Evolutionary conservation across 2,888 invertebrate species (phyloP).

Genomic region (Elysia crispata): DNA sequence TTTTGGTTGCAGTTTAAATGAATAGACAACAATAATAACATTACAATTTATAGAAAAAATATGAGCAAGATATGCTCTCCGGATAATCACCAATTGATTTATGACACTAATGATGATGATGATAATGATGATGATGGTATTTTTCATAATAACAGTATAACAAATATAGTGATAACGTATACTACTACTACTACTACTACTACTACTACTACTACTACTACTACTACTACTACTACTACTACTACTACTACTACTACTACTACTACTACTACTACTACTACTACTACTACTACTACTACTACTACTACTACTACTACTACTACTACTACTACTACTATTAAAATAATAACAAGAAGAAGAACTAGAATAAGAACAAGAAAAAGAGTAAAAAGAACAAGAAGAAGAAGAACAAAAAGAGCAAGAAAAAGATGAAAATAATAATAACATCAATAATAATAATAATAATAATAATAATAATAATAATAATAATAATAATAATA

Average conservation of each 20-base stretch:
- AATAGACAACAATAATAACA: too few relatives aligned
- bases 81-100: too few relatives aligned
- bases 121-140: too few relatives aligned
- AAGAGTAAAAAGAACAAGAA: too few relatives aligned
- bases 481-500: not conserved
- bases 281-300: conserved; percentile 9
- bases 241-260: conserved; percentile 9
- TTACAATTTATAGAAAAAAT: too few relatives aligned
- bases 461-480: not conserved
- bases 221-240: conserved; percentile 9
- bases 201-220: conserved; percentile 9
- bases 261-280: conserved; percentile 9
- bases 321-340: conserved; percentile 4
- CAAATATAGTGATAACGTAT: too few relatives aligned
- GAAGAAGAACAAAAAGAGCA: too few relatives aligned
- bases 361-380: too few relatives aligned
- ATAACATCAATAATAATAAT: not conserved
- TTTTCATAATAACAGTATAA: not conserved
- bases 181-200: conserved; percentile 9
- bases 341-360: not conserved
- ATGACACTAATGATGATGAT: conserved; percentile 5
- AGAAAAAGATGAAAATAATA: not conserved
- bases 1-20: too few relatives aligned
- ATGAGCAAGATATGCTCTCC: too few relatives aligned
- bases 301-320: conserved; percentile 9